Conservation (phyloP, 1,140 invertebrate species). For the Bradysia coprophila region DNA sequence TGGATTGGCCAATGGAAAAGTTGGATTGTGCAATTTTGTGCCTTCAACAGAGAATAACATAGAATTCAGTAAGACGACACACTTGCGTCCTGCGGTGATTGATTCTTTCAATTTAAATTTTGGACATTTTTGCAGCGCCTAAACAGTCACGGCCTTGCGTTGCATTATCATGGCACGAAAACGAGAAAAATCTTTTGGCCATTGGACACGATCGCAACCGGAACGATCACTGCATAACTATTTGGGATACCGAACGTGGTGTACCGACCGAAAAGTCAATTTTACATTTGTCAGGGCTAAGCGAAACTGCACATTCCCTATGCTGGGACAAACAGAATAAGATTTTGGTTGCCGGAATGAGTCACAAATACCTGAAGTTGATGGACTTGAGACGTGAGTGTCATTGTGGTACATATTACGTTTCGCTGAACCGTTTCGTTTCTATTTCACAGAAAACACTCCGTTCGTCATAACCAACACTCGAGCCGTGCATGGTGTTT, state of each 20-base stretch:
- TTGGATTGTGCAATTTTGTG: conserved; percentile 60
- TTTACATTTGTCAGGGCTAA: conserved; percentile 35
- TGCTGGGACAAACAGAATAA: conserved; percentile 66
- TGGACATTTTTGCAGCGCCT: conserved; percentile 34
- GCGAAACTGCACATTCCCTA: conserved; percentile 67
- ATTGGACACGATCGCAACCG: conserved; percentile 73
- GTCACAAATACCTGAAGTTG: conserved; percentile 75
- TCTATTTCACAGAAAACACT: conserved; percentile 36
- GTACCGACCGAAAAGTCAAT: conserved; percentile 16
- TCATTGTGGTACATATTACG: neutral
- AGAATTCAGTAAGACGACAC: conserved; percentile 15
- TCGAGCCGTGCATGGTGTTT: conserved; percentile 65
- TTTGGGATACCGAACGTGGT: conserved; percentile 51
- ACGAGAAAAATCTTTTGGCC: conserved; percentile 63
- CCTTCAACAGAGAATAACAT: conserved; percentile 29
- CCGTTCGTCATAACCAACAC: conserved; percentile 51
- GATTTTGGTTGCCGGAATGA: conserved; percentile 68
- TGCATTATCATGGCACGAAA: conserved; percentile 73
- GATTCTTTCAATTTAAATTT: neutral
- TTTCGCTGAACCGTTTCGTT: too few relatives aligned
- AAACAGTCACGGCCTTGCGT: conserved; percentile 70
- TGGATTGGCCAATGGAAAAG: conserved; percentile 71
- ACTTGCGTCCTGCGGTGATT: neutral
- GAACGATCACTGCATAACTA: conserved; percentile 56
- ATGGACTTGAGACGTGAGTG: conserved; percentile 72